Evolutionary conservation across 1,140 invertebrate species (phyloP), one percentile per base, ranked within the genome.

Genomic region (Ditylenchus dipsaci): DNA sequence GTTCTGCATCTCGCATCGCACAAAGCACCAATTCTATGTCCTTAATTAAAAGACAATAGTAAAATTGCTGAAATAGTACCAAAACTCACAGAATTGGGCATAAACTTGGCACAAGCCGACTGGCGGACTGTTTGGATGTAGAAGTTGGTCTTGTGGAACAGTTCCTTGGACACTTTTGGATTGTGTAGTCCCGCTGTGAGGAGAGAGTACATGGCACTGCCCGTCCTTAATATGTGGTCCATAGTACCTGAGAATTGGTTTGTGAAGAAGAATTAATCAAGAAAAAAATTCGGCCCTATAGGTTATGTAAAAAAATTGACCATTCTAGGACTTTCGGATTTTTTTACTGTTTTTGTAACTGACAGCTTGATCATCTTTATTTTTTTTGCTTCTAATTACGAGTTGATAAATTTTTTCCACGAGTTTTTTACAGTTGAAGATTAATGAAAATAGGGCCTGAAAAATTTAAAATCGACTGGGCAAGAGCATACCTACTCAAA

Each of bases 71-170:
- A 23, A 5, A 17, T n/a, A 65, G 15, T 67, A 1, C 1, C 8
- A 45, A 42, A 1, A 67, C 53, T 59, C 23, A 67, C 65, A 17
- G 27, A 43, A 27, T 68, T 23, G 15, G 62, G 60, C 38, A 66
- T 47, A n/a, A 70, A 64, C 21, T 63, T 65, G 13, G 66, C 66
- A 67, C 66, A 68, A 33, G 66, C 59, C 43, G 60, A 68, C 0
- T 68, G 58, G 11, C 38, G 19, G 15, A 68, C 21, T 0, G 69
- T 23, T 13, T 49, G 66, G 15, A 68, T 68, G 19, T 68, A 63
- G n/a, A 15, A n/a, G 53, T 68, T 27, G 23, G 21, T n/a, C 33
- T 68, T 68, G 29, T 7, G 27, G 15, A 19, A 61, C 19, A 43
- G 62, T 56, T 66, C 58, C 3, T 66, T 27, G 57, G 33, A n/a